These are phyloP conservation scores for Solenodon paradoxus DNA, from an alignment of 2,113 vertebrate species.

Conservation along the genomic window DNA sequence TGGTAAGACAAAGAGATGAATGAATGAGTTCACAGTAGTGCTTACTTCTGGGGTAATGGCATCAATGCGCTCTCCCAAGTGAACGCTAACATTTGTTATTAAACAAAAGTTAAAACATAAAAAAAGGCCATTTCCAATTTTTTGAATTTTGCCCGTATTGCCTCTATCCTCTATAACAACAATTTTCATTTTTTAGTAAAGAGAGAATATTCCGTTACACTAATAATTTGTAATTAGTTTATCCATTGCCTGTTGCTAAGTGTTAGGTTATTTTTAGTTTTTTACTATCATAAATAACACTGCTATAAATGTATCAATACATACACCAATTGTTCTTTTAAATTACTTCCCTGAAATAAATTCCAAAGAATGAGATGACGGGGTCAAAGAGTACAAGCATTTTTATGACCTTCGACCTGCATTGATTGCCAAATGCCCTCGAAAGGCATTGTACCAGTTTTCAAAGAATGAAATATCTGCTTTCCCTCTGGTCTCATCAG, in stretches of 20 bases:
- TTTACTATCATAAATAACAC: constrained; percentile 12
- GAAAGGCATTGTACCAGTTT: constrained; percentile 49
- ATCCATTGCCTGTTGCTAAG: not conserved
- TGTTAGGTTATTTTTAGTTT: not conserved
- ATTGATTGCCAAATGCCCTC: constrained; percentile 48
- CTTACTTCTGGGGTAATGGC: rapidly evolving
- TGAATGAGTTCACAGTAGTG: not conserved
- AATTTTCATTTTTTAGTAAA: not conserved
- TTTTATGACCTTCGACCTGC: constrained; percentile 58
- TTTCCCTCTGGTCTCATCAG: not conserved
- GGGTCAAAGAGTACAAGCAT: constrained; percentile 65
- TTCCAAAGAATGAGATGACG: constrained; percentile 41
- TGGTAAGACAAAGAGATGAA: not conserved
- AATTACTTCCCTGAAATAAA: constrained; percentile 66
- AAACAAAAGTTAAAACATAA: not conserved
- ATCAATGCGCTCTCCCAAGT: too few relatives aligned
- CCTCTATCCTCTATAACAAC: rapidly evolving
- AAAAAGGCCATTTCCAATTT: not conserved
- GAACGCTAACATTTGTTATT: not conserved
- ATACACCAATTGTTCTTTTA: constrained; percentile 29
- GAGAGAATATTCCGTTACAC: not conserved
- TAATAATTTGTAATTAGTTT: not conserved
- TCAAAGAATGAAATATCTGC: constrained; percentile 52
- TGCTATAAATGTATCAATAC: constrained; percentile 49
- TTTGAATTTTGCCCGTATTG: not conserved